phyloP scores from a whole-genome alignment of 1,140 invertebrate species.

The Ceratina calcarata region DNA sequence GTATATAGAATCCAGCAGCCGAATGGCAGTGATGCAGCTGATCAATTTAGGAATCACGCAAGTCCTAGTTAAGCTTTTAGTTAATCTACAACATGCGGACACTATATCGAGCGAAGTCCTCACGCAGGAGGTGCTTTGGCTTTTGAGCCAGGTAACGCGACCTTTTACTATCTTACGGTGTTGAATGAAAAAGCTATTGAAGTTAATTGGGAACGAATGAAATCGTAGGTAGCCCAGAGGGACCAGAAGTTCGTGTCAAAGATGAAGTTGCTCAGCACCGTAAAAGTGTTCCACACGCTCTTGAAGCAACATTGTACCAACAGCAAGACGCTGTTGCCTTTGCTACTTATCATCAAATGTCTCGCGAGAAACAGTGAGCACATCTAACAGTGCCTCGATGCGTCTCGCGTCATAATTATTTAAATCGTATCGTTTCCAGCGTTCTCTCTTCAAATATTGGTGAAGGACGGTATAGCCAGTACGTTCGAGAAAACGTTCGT shows the following conservation, averaged over 20 bases:
- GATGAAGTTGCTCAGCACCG: slow-evolving; percentile 82
- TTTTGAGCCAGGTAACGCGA: slow-evolving; percentile 77
- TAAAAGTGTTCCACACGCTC: slow-evolving; percentile 83
- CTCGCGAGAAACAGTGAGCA: slow-evolving; percentile 84
- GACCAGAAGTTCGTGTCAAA: slow-evolving; percentile 84
- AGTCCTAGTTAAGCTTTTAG: slow-evolving; percentile 77
- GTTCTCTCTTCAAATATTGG: slow-evolving; percentile 82
- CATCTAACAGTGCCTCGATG: too few species aligned
- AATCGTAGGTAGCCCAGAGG: slow-evolving; percentile 79
- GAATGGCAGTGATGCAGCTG: slow-evolving; percentile 75
- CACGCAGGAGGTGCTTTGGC: slow-evolving; percentile 78
- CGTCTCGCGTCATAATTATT: neutral
- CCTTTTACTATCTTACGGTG: neutral
- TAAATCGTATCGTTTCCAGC: slow-evolving; percentile 78
- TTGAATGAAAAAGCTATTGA: neutral
- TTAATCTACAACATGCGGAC: slow-evolving; percentile 74
- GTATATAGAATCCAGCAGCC: slow-evolving; percentile 71
- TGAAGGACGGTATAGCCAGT: slow-evolving; percentile 83
- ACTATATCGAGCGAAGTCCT: slow-evolving; percentile 74
- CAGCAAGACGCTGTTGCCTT: slow-evolving; percentile 82
- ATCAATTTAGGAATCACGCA: slow-evolving; percentile 78
- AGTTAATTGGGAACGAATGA: neutral
- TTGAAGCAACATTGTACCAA: slow-evolving; percentile 84
- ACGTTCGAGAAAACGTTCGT: slow-evolving; percentile 84
- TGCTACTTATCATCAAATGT: slow-evolving; percentile 84